phyloP scores from a whole-genome alignment of 37 sponge, comb jelly and placozoan genomes.

The Oopsacas minuta region DNA sequence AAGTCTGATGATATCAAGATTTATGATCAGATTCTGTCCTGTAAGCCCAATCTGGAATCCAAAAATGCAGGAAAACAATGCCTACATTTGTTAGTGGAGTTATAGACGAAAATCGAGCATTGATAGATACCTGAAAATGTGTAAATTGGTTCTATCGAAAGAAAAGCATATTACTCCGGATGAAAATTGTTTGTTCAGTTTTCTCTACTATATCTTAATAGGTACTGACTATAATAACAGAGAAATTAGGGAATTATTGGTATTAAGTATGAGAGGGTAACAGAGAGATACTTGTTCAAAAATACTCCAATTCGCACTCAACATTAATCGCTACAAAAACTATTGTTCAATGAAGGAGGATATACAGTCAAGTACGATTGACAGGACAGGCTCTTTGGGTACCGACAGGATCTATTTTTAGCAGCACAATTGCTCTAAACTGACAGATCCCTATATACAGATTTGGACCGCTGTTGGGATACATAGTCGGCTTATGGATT shows the following conservation, averaged over 20 bases:
- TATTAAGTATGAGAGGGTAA: neutral
- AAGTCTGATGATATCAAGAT: neutral
- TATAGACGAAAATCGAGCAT: neutral
- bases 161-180: neutral
- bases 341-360: neutral
- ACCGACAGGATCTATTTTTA: neutral
- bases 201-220: neutral
- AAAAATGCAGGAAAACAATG: neutral
- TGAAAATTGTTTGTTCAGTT: constrained; percentile 3
- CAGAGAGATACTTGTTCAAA: neutral
- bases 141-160: neutral
- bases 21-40: neutral
- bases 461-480: neutral
- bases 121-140: neutral
- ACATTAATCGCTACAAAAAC: neutral
- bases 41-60: neutral
- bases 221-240: neutral
- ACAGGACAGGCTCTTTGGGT: neutral
- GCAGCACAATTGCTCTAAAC: neutral
- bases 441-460: neutral
- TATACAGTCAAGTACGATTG: neutral
- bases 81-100: neutral
- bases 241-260: neutral
- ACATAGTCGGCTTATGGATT: neutral
- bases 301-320: neutral